phyloP scores from a whole-genome alignment of 2,113 vertebrate species.

The Aramus guarauna region DNA sequence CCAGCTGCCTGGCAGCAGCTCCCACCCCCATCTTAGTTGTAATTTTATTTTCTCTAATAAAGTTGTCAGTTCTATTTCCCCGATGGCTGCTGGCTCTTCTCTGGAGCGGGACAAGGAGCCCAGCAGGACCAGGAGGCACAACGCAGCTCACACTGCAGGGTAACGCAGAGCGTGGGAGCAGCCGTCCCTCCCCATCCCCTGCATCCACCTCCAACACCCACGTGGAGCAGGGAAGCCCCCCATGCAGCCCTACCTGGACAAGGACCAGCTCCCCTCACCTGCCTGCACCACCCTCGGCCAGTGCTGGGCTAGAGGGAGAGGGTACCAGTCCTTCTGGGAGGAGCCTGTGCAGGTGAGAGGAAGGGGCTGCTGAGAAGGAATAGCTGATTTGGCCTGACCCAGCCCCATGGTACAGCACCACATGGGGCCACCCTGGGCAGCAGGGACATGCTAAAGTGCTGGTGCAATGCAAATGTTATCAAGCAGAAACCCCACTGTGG shows the following conservation, averaged over 20 bases:
- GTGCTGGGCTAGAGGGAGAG: neutral
- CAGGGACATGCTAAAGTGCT: accelerated
- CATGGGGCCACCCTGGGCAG: accelerated
- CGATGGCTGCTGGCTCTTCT: neutral
- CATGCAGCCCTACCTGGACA: neutral
- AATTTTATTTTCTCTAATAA: slow-evolving; percentile 64
- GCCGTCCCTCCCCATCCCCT: neutral
- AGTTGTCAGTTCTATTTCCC: slow-evolving; percentile 2
- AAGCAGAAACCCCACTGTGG: neutral
- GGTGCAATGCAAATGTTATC: accelerated
- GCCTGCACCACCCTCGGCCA: neutral
- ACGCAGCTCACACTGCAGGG: accelerated
- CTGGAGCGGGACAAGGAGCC: neutral
- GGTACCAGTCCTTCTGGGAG: neutral
- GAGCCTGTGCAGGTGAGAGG: neutral
- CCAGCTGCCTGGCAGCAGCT: neutral
- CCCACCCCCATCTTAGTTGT: neutral
- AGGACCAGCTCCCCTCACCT: neutral
- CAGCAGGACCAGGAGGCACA: accelerated
- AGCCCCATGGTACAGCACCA: accelerated
- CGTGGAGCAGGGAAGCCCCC: too few relatives aligned
- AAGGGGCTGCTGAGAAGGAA: neutral
- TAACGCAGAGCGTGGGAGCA: accelerated
- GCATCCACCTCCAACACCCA: too few relatives aligned
- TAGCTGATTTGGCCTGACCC: too few relatives aligned